Evolutionary conservation across 64 coral and sea anemone species (phyloP).

Genomic region (Anthopleura sola): DNA sequence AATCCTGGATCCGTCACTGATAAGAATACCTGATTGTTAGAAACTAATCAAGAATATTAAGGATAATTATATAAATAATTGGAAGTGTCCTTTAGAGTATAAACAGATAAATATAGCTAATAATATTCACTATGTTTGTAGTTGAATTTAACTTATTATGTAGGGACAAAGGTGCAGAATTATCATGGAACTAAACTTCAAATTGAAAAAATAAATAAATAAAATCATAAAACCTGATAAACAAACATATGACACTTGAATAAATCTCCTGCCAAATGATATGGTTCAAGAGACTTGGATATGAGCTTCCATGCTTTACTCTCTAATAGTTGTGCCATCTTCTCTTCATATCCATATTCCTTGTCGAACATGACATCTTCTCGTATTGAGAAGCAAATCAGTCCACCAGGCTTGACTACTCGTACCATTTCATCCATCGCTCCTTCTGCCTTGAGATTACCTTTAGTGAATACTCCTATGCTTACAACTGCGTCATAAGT

Average conservation of each 20-base stretch:
- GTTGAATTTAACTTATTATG: too few species aligned
- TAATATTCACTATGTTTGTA: too few species aligned
- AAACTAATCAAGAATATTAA: too few species aligned
- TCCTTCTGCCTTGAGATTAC: constrained; percentile 75
- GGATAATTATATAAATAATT: too few species aligned
- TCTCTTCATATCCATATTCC: constrained; percentile 74
- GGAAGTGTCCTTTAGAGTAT: too few species aligned
- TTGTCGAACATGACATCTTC: constrained; percentile 65
- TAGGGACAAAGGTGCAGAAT: too few species aligned
- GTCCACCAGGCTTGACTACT: constrained; percentile 69
- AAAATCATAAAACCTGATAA: constrained; percentile 54
- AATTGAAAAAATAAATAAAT: too few species aligned
- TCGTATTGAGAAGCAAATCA: constrained; percentile 77
- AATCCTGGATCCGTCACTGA: too few species aligned
- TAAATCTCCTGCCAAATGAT: constrained; percentile 54
- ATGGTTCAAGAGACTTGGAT: constrained; percentile 45
- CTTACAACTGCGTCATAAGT: constrained; percentile 69
- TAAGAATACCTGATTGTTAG: too few species aligned
- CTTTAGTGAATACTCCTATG: constrained; percentile 77
- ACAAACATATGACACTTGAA: constrained; percentile 70
- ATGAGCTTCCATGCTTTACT: constrained; percentile 61
- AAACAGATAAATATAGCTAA: too few species aligned
- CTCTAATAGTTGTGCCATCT: constrained; percentile 64
- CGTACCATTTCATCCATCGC: constrained; percentile 95
- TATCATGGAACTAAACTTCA: too few species aligned